A percentile compares a stretch with the other conserved stretches of the same genome.
These are phyloP conservation scores for Poliocrania exsul DNA, from an alignment of 2,797 vertebrate species.

Conservation along the genomic window DNA sequence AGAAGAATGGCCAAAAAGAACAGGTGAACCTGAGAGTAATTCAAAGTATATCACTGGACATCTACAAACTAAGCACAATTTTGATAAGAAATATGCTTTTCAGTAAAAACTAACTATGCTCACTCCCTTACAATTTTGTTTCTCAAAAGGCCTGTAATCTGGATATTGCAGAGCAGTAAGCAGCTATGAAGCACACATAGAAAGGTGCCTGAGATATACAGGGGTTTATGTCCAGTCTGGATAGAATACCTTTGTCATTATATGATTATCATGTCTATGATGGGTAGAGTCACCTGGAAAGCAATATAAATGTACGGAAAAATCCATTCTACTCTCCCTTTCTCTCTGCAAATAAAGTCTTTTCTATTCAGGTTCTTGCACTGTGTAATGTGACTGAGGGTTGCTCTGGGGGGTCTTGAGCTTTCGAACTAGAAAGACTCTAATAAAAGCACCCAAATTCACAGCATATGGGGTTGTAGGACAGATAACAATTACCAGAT, in stretches of 20 bases:
- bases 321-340: neutral
- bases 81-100: neutral
- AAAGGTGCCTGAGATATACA: neutral
- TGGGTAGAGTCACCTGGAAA: neutral
- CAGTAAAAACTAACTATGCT: neutral
- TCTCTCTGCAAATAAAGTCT: accelerated
- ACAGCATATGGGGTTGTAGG: neutral
- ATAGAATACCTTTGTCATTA: neutral
- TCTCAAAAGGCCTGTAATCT: neutral
- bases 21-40: neutral
- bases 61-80: neutral
- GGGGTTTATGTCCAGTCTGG: neutral
- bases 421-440: neutral
- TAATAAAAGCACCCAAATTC: neutral
- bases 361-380: neutral
- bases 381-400: no score
- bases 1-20: neutral
- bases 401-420: neutral
- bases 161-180: neutral
- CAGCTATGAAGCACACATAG: neutral
- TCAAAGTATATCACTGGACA: neutral
- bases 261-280: neutral
- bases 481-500: neutral
- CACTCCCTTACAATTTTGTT: neutral
- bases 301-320: neutral